Evolutionary conservation across 2,113 vertebrate genomes (phyloP).

Genomic region (Mystacornis crossleyi): DNA sequence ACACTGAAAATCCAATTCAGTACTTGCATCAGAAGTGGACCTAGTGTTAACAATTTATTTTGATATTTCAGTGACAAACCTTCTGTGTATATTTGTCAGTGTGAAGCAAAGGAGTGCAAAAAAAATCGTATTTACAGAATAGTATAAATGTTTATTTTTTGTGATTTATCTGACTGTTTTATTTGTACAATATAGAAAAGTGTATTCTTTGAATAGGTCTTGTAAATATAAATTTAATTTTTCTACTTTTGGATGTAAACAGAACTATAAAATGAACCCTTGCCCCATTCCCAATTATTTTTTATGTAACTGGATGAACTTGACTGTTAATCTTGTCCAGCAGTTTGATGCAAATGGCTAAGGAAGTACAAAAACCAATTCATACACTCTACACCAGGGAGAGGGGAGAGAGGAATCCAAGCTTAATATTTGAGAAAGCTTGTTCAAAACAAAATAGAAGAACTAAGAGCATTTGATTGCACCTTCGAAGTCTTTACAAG

Average conservation of each 20-base stretch:
- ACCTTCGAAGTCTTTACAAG: slow-evolving; percentile 81
- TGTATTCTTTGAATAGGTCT: slow-evolving; percentile 83
- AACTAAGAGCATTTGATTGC: slow-evolving; percentile 78
- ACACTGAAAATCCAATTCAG: neutral
- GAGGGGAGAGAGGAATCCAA: slow-evolving; percentile 10
- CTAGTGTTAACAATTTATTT: neutral
- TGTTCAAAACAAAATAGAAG: slow-evolving; percentile 68
- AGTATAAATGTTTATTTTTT: slow-evolving; percentile 91
- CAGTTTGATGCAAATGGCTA: slow-evolving; percentile 76
- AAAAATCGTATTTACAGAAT: slow-evolving; percentile 72
- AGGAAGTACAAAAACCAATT: slow-evolving; percentile 72
- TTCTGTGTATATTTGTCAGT: neutral
- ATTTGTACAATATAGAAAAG: slow-evolving; percentile 89
- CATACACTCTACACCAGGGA: slow-evolving; percentile 46
- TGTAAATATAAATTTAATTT: slow-evolving; percentile 87
- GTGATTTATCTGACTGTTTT: slow-evolving; percentile 78
- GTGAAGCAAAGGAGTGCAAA: slow-evolving; percentile 5
- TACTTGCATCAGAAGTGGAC: neutral
- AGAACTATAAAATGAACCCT: slow-evolving; percentile 82
- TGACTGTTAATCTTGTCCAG: slow-evolving; percentile 67
- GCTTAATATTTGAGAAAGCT: slow-evolving; percentile 69
- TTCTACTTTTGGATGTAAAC: slow-evolving; percentile 83
- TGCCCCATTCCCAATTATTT: slow-evolving; percentile 66
- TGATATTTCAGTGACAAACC: neutral
- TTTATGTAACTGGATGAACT: slow-evolving; percentile 65